A percentile compares a stretch with the other conserved stretches of the same genome.
Evolutionary conservation across 30 jellyfish, hydroid and myxozoan species (phyloP).

Genomic region (Nemopilema nomurai): DNA sequence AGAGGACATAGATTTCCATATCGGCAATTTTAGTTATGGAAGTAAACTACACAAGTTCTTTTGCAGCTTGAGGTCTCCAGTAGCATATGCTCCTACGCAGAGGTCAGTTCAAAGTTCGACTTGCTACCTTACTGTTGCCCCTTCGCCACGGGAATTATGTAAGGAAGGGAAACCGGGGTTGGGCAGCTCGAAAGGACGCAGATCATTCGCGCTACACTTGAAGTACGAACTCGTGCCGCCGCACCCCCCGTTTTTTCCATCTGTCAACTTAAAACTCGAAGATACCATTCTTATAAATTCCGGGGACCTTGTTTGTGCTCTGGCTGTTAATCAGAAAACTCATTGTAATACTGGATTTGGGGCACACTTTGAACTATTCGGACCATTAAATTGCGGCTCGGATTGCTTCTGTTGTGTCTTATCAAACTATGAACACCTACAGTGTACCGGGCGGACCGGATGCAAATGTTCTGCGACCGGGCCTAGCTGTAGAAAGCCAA

Average conservation of each 20-base stretch:
- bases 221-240: conserved; percentile 86
- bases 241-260: conserved; percentile 80
- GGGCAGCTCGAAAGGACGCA: background rate
- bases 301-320: conserved; percentile 84
- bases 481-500: background rate
- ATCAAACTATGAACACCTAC: background rate
- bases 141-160: conserved; percentile 11
- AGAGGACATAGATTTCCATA: too few relatives aligned
- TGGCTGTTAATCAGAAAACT: conserved; percentile 5
- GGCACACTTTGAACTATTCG: background rate
- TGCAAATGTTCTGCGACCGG: background rate
- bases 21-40: too few relatives aligned
- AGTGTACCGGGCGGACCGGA: background rate
- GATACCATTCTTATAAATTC: conserved; percentile 74
- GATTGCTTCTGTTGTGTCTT: conserved; percentile 36
- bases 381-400: conserved; percentile 19
- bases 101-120: conserved; percentile 48
- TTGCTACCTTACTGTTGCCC: conserved; percentile 64
- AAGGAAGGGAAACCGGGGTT: background rate
- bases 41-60: background rate
- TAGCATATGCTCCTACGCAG: conserved; percentile 13
- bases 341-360: background rate
- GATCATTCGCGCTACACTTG: conserved; percentile 37
- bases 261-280: conserved; percentile 66
- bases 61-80: conserved; percentile 22